Percentiles rank a stretch among this genome's conserved stretches.
Conservation (phyloP, 1,140 invertebrate species). For the Ridgeia piscesae region DNA sequence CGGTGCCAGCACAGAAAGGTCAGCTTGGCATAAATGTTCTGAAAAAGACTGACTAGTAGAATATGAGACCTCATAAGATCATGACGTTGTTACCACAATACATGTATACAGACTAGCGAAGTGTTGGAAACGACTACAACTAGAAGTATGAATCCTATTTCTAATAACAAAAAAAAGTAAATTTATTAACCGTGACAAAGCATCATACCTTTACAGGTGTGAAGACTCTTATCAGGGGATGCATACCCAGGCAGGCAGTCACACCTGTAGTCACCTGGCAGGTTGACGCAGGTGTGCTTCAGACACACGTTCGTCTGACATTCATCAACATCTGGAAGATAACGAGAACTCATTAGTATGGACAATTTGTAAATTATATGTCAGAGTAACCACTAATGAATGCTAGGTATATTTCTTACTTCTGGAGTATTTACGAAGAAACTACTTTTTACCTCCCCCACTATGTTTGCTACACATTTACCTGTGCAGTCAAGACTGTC, state of each 20-base stretch:
- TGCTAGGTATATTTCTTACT: too few species aligned
- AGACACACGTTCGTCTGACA: not conserved
- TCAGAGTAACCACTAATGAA: too few species aligned
- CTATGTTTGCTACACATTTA: not conserved
- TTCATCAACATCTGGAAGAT: not conserved
- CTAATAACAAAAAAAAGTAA: not conserved
- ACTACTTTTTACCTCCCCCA: too few species aligned
- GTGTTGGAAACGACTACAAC: too few species aligned
- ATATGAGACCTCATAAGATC: too few species aligned
- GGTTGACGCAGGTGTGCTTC: not conserved
- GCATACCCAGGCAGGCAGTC: not conserved
- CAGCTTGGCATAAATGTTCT: too few species aligned
- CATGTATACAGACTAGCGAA: too few species aligned
- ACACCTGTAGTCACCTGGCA: not conserved
- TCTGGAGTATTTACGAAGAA: too few species aligned
- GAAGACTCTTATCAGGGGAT: not conserved
- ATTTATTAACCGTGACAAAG: not conserved
- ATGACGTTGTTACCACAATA: too few species aligned
- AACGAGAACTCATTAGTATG: not conserved
- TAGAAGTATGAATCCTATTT: not conserved
- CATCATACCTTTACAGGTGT: not conserved
- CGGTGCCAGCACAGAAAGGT: too few species aligned
- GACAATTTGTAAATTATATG: not conserved
- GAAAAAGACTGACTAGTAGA: too few species aligned
- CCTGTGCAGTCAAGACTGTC: not conserved